Evolutionary conservation across 2,888 invertebrate genomes (phyloP).

Genomic region (Pogonocherus hispidulus): DNA sequence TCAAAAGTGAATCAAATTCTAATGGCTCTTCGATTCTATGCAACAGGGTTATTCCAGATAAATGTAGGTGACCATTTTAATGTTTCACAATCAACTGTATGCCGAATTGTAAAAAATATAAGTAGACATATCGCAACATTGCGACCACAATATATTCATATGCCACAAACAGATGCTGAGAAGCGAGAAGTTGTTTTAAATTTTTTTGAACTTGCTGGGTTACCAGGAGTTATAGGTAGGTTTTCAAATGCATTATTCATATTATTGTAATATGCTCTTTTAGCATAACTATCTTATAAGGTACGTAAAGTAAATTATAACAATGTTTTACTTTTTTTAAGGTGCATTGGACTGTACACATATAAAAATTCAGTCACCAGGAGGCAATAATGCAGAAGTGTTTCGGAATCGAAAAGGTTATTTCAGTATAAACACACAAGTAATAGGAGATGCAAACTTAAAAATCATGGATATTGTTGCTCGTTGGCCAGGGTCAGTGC

Average conservation of each 20-base stretch:
- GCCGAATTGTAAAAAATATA: slow-evolving; percentile 28
- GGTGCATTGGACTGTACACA: slow-evolving; percentile 8
- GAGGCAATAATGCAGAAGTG: no score
- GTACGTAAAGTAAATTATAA: no score
- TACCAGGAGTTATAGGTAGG: slow-evolving; percentile 28
- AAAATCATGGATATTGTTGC: background rate
- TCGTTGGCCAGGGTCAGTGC: slow-evolving; percentile 4
- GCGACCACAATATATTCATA: slow-evolving; percentile 23
- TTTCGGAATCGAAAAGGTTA: no score
- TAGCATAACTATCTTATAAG: no score
- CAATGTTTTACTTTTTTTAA: no score
- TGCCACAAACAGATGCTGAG: slow-evolving; percentile 17
- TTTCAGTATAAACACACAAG: slow-evolving; percentile 4
- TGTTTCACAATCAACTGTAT: slow-evolving; percentile 20
- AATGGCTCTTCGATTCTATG: no score
- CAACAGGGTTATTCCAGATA: no score
- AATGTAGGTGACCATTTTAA: no score
- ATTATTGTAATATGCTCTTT: no score
- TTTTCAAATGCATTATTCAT: background rate
- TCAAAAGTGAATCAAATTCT: no score
- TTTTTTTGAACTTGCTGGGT: slow-evolving; percentile 26
- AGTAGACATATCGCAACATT: slow-evolving; percentile 12
- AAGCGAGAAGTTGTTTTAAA: background rate
- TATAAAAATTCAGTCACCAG: slow-evolving; percentile 22
- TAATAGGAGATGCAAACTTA: background rate